Percentiles rank a stretch among this genome's conserved stretches.
phyloP scores from a whole-genome alignment of 2,113 vertebrate species.

The Platysternon megacephalum region DNA sequence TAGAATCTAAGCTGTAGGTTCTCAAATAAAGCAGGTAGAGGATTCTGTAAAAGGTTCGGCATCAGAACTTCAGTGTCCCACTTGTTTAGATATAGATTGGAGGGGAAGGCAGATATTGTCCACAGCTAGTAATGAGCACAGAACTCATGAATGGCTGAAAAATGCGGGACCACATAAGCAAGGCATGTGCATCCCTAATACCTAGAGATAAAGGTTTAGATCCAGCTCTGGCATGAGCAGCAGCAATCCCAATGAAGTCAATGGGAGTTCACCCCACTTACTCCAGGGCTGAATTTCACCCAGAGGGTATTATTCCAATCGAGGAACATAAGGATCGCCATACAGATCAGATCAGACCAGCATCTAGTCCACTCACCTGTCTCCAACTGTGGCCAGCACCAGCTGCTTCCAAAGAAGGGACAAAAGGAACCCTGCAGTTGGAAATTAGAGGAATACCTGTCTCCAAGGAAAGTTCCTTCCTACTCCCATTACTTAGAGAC shows the following conservation, averaged over 20 bases:
- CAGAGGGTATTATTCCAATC: neutral
- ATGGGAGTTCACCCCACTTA: neutral
- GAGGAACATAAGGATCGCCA: neutral
- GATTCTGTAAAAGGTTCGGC: neutral
- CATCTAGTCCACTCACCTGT: neutral
- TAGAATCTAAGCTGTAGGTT: neutral
- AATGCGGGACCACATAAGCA: neutral
- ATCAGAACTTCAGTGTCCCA: neutral
- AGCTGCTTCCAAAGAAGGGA: neutral
- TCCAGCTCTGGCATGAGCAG: neutral
- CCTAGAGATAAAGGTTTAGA: neutral
- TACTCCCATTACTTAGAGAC: neutral
- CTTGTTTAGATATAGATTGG: accelerated
- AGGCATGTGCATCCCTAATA: neutral
- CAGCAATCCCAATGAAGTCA: neutral
- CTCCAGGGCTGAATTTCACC: neutral
- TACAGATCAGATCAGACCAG: neutral
- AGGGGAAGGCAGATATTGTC: neutral
- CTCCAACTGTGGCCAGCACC: neutral
- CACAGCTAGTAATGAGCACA: neutral
- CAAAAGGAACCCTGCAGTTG: neutral
- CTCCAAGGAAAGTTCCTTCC: neutral
- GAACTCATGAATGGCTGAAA: neutral
- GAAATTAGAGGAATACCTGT: neutral
- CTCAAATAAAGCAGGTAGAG: neutral